phyloP scores from a whole-genome alignment of 2,113 vertebrate species.

The Corythornis cristatus region DNA sequence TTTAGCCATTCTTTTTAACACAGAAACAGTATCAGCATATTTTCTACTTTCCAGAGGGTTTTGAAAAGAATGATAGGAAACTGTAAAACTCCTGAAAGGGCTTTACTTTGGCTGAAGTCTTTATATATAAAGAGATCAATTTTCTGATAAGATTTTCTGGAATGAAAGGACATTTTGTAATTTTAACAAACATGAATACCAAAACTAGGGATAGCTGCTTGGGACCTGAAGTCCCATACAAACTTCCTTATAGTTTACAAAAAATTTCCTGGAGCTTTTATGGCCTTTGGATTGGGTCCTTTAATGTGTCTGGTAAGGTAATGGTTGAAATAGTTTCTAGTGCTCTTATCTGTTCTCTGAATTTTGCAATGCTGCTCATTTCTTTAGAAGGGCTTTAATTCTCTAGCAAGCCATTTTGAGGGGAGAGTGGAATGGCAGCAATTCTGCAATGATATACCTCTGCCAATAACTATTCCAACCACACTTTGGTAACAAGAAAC shows the following conservation, averaged over 20 bases:
- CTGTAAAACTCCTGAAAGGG: slow-evolving; percentile 47
- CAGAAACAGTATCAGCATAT: slow-evolving; percentile 68
- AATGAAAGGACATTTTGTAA: slow-evolving; percentile 72
- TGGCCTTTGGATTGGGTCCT: slow-evolving; percentile 11
- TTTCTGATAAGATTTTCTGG: slow-evolving; percentile 79
- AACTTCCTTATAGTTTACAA: slow-evolving; percentile 31
- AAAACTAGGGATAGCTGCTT: slow-evolving; percentile 36
- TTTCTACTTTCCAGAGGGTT: slow-evolving; percentile 65
- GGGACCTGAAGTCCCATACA: slow-evolving; percentile 10
- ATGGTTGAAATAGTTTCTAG: slow-evolving; percentile 33
- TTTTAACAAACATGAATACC: slow-evolving; percentile 73
- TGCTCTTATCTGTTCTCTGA: background rate
- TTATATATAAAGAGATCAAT: slow-evolving; percentile 75
- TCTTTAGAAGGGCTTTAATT: background rate
- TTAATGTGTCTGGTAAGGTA: slow-evolving; percentile 17
- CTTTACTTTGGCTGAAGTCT: slow-evolving; percentile 66
- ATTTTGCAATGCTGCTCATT: background rate
- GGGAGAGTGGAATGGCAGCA: background rate
- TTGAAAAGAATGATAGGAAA: slow-evolving; percentile 60
- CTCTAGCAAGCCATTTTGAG: background rate
- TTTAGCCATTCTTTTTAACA: slow-evolving; percentile 33
- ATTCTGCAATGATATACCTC: background rate
- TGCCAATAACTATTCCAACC: background rate
- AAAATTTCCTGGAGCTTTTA: slow-evolving; percentile 38
- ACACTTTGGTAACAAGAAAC: background rate